Percentiles rank a stretch among this genome's conserved stretches.
These are phyloP conservation scores for Apodemia zela DNA, from an alignment of 2,888 invertebrate genomes.

Conservation along the genomic window DNA sequence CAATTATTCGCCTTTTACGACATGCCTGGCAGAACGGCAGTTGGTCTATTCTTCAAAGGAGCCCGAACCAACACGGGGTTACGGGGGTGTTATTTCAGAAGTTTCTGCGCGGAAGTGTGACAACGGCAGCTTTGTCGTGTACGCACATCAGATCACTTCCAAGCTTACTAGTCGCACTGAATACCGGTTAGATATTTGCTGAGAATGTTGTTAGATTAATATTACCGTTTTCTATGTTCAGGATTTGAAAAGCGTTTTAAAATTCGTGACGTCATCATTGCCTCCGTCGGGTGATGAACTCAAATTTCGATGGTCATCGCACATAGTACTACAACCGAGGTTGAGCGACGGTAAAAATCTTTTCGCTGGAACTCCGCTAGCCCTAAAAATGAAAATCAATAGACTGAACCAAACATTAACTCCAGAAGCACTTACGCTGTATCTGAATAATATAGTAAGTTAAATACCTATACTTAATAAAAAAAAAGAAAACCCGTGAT, in stretches of 20 bases:
- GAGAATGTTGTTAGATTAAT: background rate
- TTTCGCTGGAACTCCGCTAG: conserved; percentile 38
- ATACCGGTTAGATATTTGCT: too few relatives aligned
- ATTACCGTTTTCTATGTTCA: conserved; percentile 30
- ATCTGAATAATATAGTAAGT: background rate
- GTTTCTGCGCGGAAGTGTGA: too few relatives aligned
- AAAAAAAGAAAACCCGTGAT: too few relatives aligned
- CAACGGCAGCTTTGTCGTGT: too few relatives aligned
- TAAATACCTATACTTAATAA: background rate
- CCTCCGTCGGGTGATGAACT: conserved; percentile 47
- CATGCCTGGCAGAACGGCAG: too few relatives aligned
- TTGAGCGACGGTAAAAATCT: conserved; percentile 34
- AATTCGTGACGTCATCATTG: conserved; percentile 44
- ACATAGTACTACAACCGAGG: conserved; percentile 47
- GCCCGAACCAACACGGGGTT: too few relatives aligned
- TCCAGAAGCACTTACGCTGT: background rate
- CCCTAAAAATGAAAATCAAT: conserved; percentile 42
- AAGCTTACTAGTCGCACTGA: too few relatives aligned
- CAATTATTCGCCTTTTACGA: too few relatives aligned
- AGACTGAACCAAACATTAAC: conserved; percentile 5
- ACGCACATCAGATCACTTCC: too few relatives aligned
- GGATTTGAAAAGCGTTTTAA: conserved; percentile 52
- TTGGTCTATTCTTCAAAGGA: too few relatives aligned
- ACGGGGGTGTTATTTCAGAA: too few relatives aligned
- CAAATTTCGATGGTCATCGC: conserved; percentile 54